Evolutionary conservation across 2,113 vertebrate species (phyloP), one percentile per base, ranked within the genome.

Genomic region (Platycercus adscitus): DNA sequence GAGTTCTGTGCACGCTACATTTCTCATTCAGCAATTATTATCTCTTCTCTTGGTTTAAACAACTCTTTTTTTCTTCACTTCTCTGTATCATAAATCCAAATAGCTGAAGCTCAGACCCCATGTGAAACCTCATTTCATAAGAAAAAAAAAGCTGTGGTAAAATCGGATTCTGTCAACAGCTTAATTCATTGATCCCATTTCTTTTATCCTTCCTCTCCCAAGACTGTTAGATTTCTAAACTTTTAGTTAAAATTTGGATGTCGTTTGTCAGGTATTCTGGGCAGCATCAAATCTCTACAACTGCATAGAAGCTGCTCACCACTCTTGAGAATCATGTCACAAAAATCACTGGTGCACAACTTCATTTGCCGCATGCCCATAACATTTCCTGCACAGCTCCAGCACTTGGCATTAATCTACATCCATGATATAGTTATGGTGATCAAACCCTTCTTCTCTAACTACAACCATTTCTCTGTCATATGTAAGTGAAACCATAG

Each of bases 131-230:
- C 71, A 94, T 82, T 94, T 91, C 26, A 10, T 43, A 41, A 66
- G n/a, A 24, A 58, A 58, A 58, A 83, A 65, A 68, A 87, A 23
- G 21, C 41, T 52, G 41, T 78, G 64, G 12, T 83, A 96, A 94
- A 96, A 96, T 90, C 89, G 86, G 68, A 73, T 83, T 91, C 79
- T 81, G 43, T 55, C 91, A 96, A 96, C 83, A 95, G 92, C 69
- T 80, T 87, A 69, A 89, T 80, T 86, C 10, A 86, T 93, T 90
- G 92, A 92, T 64, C 50, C 52, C 46, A 68, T 71, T 91, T 88
- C 47, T 93, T 94, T 81, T 60, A 81, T 68, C 43, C 39, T 91
- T 85, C 29, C 14, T 73, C 68, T 89, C 39, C 35, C 24, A 46
- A 73, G 71, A 80, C 60, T 60, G 63, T 64, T 61, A 71, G 5